Conservation (phyloP, 2,888 invertebrate species). For the Perdita meconis region DNA sequence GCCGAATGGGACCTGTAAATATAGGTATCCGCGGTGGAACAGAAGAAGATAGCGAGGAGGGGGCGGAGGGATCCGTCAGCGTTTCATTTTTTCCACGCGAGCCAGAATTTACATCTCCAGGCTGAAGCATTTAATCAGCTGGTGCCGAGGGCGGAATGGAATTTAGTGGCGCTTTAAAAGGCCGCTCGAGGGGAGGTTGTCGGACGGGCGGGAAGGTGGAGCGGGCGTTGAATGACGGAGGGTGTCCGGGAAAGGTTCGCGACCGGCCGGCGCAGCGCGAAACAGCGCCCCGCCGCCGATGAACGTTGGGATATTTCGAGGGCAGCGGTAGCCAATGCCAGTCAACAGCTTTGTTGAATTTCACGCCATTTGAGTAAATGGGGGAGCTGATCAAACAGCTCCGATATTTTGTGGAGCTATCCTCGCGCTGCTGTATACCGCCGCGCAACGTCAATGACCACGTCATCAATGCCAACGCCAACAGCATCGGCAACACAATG, state of each 20-base stretch:
- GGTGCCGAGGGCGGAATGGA: constrained; percentile 65
- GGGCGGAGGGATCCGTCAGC: background rate
- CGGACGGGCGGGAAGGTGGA: background rate
- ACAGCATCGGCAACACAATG: constrained; percentile 44
- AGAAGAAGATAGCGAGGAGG: background rate
- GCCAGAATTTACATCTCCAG: constrained; percentile 69
- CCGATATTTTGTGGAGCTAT: constrained; percentile 75
- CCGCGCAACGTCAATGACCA: constrained; percentile 24
- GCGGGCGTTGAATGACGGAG: constrained; percentile 25
- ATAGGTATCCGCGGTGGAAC: constrained; percentile 12
- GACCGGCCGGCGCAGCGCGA: constrained; percentile 6
- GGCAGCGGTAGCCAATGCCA: constrained; percentile 58
- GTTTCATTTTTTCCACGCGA: constrained; percentile 64
- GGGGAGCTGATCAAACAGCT: constrained; percentile 78
- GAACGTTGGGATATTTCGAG: constrained; percentile 52
- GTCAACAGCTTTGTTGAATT: constrained; percentile 81
- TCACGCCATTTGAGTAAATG: constrained; percentile 81
- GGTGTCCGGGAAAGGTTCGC: constrained; percentile 24
- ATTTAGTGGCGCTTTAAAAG: constrained; percentile 70
- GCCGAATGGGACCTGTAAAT: constrained; percentile 2
- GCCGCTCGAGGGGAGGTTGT: constrained; percentile 26
- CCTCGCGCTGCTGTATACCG: constrained; percentile 25
- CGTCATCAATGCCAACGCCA: constrained; percentile 37
- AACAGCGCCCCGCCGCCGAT: background rate
- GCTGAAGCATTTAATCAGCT: constrained; percentile 73